Evolutionary conservation across 2,113 vertebrate genomes (phyloP), one percentile per base, ranked within the genome.

Genomic region (Thunnus maccoyii): DNA sequence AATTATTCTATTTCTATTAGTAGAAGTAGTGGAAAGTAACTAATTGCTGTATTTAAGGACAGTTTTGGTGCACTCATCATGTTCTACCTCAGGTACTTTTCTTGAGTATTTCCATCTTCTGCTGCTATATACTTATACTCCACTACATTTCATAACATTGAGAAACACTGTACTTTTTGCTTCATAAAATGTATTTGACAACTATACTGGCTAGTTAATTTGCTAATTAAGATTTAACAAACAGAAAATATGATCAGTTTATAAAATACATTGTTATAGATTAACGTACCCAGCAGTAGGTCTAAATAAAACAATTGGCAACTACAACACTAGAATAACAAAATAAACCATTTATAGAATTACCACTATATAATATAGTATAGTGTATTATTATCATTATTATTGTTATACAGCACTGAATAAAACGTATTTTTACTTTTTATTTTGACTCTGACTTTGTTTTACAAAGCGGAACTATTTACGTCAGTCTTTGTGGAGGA

Each of bases 381-480:
- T 25, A 10, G 3, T n/a, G 2, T 51, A 44, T 36, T 50, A 47
- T 46, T 13, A 36, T n/a, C 0, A 67, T 67, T 74, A 46, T 55
- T 11, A 32, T 11, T 17, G n/a, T 55, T 56, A 12, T 56, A 12
- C 17, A 22, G 3, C 18, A 55, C 18, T 25, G 54, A 30, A 30
- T 41, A 9, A 41, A 41, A 41, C 7, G 36, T 41, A 41, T 41
- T 8, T 8, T 41, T 41, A 7, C 36, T 41, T 41, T 41, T 41
- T 9, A 41, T 41, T 41, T 41, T 8, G 9, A 41, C 36, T 9
- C 36, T 41, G 36, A 41, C 36, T 41, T 5, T 5, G 36, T 41
- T 57, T 18, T 27, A 70, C 12, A 77, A 61, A 68, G 67, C 78
- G 89, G 91, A 92, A 92, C 89, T 3, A 0, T 60, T 32, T 30